phyloP scores from a whole-genome alignment of 2,888 invertebrate species.

The Sabatieria punctata region DNA sequence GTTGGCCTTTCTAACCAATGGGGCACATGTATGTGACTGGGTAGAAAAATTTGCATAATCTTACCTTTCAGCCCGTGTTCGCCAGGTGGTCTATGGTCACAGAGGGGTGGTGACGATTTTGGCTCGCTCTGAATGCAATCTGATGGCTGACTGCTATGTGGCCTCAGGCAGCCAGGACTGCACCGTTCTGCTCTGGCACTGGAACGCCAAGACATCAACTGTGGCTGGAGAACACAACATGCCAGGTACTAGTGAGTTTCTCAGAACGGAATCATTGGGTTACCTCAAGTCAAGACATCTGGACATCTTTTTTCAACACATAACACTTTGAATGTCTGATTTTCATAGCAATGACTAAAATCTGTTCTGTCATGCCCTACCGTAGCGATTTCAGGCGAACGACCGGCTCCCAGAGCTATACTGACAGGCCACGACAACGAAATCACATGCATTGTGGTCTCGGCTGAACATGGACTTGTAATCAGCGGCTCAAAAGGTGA shows the following conservation, averaged over 20 bases:
- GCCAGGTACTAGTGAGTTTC: no score
- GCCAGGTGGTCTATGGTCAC: constrained; percentile 96
- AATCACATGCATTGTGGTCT: constrained; percentile 82
- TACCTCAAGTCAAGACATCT: no score
- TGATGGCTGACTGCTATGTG: constrained; percentile 96
- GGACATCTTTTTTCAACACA: no score
- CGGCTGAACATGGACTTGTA: constrained; percentile 90
- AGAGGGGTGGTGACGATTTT: constrained; percentile 96
- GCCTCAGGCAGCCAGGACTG: constrained; percentile 96
- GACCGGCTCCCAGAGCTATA: constrained; percentile 86
- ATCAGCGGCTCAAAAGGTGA: constrained; percentile 69
- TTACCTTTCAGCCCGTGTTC: constrained; percentile 62
- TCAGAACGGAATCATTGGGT: no score
- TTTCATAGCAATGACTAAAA: no score
- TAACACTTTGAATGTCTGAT: no score
- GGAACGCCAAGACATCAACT: constrained; percentile 69
- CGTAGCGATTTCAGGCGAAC: constrained; percentile 42
- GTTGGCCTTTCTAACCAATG: no score
- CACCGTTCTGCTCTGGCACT: constrained; percentile 94
- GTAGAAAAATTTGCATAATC: not conserved
- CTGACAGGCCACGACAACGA: constrained; percentile 94
- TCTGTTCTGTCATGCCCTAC: no score
- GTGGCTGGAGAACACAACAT: constrained; percentile 70
- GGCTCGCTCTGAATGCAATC: constrained; percentile 90
- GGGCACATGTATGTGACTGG: not conserved